phyloP scores from a whole-genome alignment of 1,140 invertebrate genomes.

The Saxidomus purpurata region DNA sequence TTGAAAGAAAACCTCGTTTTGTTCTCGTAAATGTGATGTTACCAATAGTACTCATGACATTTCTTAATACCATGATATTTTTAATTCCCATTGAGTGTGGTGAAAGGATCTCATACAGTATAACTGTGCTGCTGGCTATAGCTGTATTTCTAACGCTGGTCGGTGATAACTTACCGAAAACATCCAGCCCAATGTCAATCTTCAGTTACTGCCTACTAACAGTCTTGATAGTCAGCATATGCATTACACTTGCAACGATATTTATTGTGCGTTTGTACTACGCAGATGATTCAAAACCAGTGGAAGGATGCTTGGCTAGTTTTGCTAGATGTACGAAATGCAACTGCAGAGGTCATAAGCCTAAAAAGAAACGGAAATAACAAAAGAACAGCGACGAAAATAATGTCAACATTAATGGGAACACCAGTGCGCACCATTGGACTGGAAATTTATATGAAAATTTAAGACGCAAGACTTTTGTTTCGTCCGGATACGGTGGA shows the following conservation, averaged over 20 bases:
- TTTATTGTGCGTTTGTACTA: constrained; percentile 40
- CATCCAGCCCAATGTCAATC: constrained; percentile 87
- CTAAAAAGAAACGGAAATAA: too few relatives aligned
- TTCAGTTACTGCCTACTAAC: not conserved
- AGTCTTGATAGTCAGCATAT: not conserved
- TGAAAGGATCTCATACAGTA: constrained; percentile 88
- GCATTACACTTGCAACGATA: constrained; percentile 25
- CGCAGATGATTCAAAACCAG: not conserved
- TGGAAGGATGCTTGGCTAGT: too few relatives aligned
- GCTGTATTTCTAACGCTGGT: constrained; percentile 89
- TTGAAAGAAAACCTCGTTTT: constrained; percentile 76
- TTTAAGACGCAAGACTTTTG: too few relatives aligned
- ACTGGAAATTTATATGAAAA: too few relatives aligned
- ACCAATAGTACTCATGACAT: constrained; percentile 88
- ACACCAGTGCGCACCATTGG: too few relatives aligned
- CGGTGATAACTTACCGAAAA: constrained; percentile 88
- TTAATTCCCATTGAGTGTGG: constrained; percentile 88
- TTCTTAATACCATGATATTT: constrained; percentile 88
- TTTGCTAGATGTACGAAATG: too few relatives aligned
- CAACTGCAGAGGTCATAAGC: too few relatives aligned
- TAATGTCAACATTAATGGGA: too few relatives aligned
- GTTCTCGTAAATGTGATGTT: constrained; percentile 88
- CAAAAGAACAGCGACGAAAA: too few relatives aligned
- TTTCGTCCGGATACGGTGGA: too few relatives aligned
- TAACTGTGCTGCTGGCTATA: constrained; percentile 88